Evolutionary conservation across 2,797 vertebrate species (phyloP), one percentile per base, ranked within the genome.

Genomic region (Chaenodraco wilsoni): DNA sequence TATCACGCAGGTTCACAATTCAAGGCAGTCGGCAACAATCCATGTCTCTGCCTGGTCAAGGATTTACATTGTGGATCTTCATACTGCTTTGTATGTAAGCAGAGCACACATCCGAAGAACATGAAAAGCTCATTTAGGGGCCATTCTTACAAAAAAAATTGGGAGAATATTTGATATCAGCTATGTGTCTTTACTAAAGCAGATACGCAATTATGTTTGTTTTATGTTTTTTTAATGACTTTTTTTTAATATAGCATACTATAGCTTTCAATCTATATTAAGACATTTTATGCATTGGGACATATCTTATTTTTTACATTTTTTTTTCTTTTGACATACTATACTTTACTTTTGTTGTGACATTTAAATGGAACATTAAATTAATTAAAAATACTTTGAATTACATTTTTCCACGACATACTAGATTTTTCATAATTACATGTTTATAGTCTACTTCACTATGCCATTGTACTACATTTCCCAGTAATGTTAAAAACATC

Each of bases 401-500:
- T 5, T 33, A 33, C 33, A 33, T 33, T 33, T 33, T 33, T 8
- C 33, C 33, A 33, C 6, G 33, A 33, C 33, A 33, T 33, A 33
- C 33, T 33, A 33, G 33, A 33, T 33, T 33, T 33, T 33, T 33
- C 7, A 33, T 33, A 33, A 27, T 27, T 3, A 27, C 23, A 27
- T 27, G 27, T 27, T 27, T 27, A 27, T 27, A 27, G 27, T 27
- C 5, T 27, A 27, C 27, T 27, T 27, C 27, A 27, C 27, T 27
- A 27, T 27, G 27, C 27, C 27, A 27, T 27, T 27, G 7, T 4
- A 12, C n/a, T 16, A 27, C 27, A 40, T 75, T 74, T 75, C 44
- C 16, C 56, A 19, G 61, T 44, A 65, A 65, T 66, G 41, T 9
- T 27, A 59, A 31, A 33, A 63, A 65, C 37, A 70, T 74, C 23